These are phyloP conservation scores for Schlechtendalia chinensis DNA, from an alignment of 1,140 invertebrate genomes.

Conservation along the genomic window DNA sequence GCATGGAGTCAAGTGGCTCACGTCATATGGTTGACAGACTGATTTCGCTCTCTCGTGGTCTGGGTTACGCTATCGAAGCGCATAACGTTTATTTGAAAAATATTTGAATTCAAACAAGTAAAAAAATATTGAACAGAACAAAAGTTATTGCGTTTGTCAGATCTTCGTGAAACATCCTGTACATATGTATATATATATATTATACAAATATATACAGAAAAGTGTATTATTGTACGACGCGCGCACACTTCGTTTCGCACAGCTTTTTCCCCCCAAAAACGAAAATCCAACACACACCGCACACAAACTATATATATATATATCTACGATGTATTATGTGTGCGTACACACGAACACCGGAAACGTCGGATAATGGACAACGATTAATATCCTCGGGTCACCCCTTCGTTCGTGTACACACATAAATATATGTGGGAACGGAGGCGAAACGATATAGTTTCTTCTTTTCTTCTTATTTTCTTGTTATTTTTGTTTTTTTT, in stretches of 20 bases:
- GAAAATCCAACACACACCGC: not conserved
- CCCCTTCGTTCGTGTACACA: not conserved
- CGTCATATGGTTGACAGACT: too few species aligned
- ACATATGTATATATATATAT: not conserved
- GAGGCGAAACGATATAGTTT: slow-evolving; percentile 25
- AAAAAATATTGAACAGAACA: too few species aligned
- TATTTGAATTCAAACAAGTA: too few species aligned
- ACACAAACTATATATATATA: not conserved
- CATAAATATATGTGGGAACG: not conserved
- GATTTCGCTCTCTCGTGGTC: too few species aligned
- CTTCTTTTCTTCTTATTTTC: not conserved
- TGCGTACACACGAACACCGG: slow-evolving; percentile 14
- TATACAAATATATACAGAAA: not conserved
- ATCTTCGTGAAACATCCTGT: not conserved
- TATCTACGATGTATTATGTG: not conserved
- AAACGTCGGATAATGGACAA: slow-evolving; percentile 27
- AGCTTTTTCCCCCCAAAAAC: not conserved
- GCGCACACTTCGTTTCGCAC: not conserved
- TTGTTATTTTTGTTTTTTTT: not conserved
- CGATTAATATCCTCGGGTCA: slow-evolving; percentile 24
- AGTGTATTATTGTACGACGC: not conserved
- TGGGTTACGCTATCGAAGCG: too few species aligned
- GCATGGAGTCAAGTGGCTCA: too few species aligned
- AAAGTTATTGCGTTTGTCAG: too few species aligned
- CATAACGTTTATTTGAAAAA: too few species aligned